phyloP scores from a whole-genome alignment of 2,888 invertebrate genomes.

The Euphydryas editha region DNA sequence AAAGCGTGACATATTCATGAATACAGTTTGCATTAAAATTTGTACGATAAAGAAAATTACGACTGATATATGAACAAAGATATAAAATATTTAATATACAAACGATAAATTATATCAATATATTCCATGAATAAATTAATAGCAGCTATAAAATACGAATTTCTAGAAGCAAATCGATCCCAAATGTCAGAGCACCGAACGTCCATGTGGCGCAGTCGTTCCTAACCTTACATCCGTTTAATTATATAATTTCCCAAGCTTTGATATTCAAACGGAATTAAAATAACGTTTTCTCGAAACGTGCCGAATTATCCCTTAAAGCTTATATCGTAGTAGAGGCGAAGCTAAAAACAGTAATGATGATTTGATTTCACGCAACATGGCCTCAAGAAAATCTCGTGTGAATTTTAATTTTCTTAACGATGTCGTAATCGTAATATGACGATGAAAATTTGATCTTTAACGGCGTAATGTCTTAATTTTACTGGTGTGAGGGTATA shows the following conservation, averaged over 20 bases:
- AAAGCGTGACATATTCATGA: too few species aligned
- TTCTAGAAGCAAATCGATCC: background rate
- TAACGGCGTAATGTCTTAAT: background rate
- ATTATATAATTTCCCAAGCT: constrained; percentile 50
- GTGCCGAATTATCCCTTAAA: constrained; percentile 32
- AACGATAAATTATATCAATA: background rate
- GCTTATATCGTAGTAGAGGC: constrained; percentile 21
- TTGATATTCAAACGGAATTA: constrained; percentile 47
- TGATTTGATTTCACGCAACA: constrained; percentile 11
- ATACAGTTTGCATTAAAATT: too few species aligned
- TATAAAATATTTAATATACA: background rate
- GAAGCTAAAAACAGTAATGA: constrained; percentile 17
- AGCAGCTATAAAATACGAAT: background rate
- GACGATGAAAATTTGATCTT: background rate
- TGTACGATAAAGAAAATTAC: background rate
- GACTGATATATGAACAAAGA: background rate
- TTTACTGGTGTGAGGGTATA: background rate
- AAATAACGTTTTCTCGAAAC: constrained; percentile 45
- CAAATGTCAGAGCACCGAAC: background rate
- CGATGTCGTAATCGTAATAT: background rate
- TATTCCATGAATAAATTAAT: background rate
- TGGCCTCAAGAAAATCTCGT: background rate
- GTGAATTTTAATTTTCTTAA: constrained; percentile 21
- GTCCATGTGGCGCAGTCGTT: background rate
- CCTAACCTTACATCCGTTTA: constrained; percentile 38